Evolutionary conservation across 2,113 vertebrate genomes (phyloP), one percentile per base, ranked within the genome.

Genomic region (Trinectes maculatus): DNA sequence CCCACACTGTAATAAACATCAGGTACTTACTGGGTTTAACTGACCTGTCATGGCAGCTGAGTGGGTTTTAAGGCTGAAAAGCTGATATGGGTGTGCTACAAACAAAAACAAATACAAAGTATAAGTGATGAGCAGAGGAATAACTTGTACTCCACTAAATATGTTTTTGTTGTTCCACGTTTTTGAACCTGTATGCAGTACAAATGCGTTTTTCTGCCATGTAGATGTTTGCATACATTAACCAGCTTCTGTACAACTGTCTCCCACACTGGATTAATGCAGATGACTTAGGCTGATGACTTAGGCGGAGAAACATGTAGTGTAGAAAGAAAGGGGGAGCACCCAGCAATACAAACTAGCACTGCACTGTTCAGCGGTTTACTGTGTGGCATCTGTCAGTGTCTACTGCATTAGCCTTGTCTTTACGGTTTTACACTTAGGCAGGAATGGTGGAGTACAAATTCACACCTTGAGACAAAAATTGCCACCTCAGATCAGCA

Each of bases 1-100:
- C 57, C 71, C 80, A 76, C 58, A 88, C 61, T 77, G 51, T 60
- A 84, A 82, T 92, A 91, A 91, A 94, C 77, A 95, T 91, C 91
- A 89, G 93, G 95, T 98, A 96, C 96, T 98, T 97, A 97, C 96
- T 95, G 84, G 92, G 91, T 92, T 92, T 95, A 95, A 96, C 95
- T 94, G 95, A 96, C 95, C 95, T 96, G 94, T 95, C 94, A 94
- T 95, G 94, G 92, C 95, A 96, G 94, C 91, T 93, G 92, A 95
- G 92, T 94, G 92, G 93, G 90, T 89, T 93, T 89, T 93, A 85
- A 89, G 74, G 83, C 83, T 85, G 74, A 95, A 94, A 95, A 95
- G 93, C 92, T 94, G 94, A 95, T 94, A 95, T 69, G 79, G 86
- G 86, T 58, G 86, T 61, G 95, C 95, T 96, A 91, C 80, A 96